Evolutionary conservation across 2,888 invertebrate genomes (phyloP).

Genomic region (Drosophila atroscutellata): DNA sequence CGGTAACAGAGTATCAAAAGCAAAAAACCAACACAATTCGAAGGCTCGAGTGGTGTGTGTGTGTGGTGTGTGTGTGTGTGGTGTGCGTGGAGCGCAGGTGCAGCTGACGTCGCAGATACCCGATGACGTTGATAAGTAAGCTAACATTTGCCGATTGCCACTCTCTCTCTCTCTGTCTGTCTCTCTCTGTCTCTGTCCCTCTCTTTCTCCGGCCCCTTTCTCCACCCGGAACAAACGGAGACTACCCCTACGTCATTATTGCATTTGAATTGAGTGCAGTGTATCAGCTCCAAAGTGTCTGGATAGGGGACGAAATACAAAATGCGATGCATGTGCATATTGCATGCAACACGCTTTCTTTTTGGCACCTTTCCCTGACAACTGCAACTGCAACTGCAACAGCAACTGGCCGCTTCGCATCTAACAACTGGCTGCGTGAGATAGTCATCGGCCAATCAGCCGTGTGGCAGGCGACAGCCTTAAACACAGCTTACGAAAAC

Average conservation of each 20-base stretch:
- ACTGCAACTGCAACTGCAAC: constrained; percentile 1
- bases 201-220: neutral
- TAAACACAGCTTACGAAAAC: constrained; percentile 63
- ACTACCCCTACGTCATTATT: neutral
- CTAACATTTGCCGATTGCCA: constrained; percentile 16
- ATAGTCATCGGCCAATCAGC: constrained; percentile 71
- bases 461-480: constrained; percentile 35
- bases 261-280: constrained; percentile 34
- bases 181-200: neutral
- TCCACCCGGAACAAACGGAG: neutral
- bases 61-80: constrained; percentile 10
- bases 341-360: constrained; percentile 67
- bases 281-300: constrained; percentile 7
- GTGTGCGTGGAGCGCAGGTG: constrained; percentile 57
- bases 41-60: constrained; percentile 8
- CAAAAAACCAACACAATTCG: constrained; percentile 16
- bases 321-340: constrained; percentile 28
- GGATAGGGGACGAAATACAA: neutral
- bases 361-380: constrained; percentile 12
- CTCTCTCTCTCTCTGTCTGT: neutral
- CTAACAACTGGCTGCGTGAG: constrained; percentile 47
- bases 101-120: constrained; percentile 57
- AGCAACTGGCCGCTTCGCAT: constrained; percentile 9
- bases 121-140: constrained; percentile 50
- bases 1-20: neutral